Evolutionary conservation across 1,140 invertebrate genomes (phyloP), one percentile per base, ranked within the genome.

Genomic region (Mizuhopecten yessoensis): DNA sequence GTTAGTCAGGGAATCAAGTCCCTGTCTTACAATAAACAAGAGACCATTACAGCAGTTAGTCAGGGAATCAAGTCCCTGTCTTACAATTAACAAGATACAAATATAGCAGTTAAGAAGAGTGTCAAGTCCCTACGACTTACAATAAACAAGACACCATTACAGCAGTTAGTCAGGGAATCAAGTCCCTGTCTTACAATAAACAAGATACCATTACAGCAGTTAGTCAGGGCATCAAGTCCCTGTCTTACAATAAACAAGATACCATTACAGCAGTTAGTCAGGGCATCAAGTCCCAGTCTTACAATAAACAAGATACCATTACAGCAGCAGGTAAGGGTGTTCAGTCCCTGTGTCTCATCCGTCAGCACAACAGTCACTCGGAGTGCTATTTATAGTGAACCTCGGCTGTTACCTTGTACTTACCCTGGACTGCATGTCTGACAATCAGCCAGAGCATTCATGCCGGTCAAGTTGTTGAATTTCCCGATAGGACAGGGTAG

Each of bases 391-490:
- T 87, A 15, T 34, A 34, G 2, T 34, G 5, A 23, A 17, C 29
- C 36, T 34, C 9, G 0, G 23, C 9, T 45, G 9, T 45, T 1
- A 87, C 34, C 33, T n/a, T 34, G n/a, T 7, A 91, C 92, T 93
- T 90, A 96, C 95, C 96, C 95, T 33, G 95, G 91, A 29, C 94
- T 92, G 91, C 96, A 96, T 17, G 34, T 57, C 3, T 94, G 10
- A 91, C 96, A 96, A 39, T 95, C 90, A 17, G 93, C 20, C 10
- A 86, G 86, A 0, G 42, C 75, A 23, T 87, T 90, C 49, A 93
- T 90, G 29, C 94, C 94, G 7, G 96, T 96, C 0, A 93, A 88
- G 86, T 96, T 96, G 90, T 95, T 95, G 92, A 93, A 96, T n/a
- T 92, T 95, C n/a, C 96, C 96, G 1, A 91, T 91, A 15, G 93